Evolutionary conservation across 2,888 invertebrate genomes (phyloP), one percentile per base, ranked within the genome.

Genomic region (Drosophila robusta): DNA sequence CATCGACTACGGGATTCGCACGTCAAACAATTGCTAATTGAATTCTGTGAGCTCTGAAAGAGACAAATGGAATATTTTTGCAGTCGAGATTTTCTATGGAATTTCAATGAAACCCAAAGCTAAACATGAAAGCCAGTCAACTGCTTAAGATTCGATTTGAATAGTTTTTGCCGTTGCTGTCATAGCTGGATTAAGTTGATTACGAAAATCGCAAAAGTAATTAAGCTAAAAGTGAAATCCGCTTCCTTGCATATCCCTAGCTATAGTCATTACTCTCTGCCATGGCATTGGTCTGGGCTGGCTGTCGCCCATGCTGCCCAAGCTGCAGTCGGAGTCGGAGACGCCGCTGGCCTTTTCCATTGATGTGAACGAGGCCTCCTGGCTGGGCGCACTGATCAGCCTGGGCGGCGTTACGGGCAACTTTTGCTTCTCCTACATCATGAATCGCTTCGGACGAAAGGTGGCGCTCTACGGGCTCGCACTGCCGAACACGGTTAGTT

Each of bases 211-310:
- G 29, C 1, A 7, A 26, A 8, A 7, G 26, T 8, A 2, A 26
- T 7, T 8, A 8, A 29, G 8, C 29, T 29, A 12, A 34, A 34
- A 12, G 4, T 34, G 34, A 34, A 34, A 34, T 12, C 11, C 1
- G 34, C 1, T 34, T 34, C 4, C 4, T 4, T 34, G 12, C 34
- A 9, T 22, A 18, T 74, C 4, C 55, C 3, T 56, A 92, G 92
- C 84, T 7, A 90, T 89, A 5, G 61, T 92, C 22, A 85, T 92
- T 47, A 75, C 89, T 50, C 70, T 91, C 42, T 81, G 89, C 7
- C 91, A 92, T 87, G 92, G 92, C 58, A 80, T 90, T 18, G 85
- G 79, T 4, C 47, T 91, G 39, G 92, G 92, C 3, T 92, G 92
- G 92, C 64, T 91, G 3, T 85, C 91, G 0, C 91, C 92, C 6